Conservation (phyloP, 2,888 invertebrate genomes). For the Eretmocerus hayati region DNA sequence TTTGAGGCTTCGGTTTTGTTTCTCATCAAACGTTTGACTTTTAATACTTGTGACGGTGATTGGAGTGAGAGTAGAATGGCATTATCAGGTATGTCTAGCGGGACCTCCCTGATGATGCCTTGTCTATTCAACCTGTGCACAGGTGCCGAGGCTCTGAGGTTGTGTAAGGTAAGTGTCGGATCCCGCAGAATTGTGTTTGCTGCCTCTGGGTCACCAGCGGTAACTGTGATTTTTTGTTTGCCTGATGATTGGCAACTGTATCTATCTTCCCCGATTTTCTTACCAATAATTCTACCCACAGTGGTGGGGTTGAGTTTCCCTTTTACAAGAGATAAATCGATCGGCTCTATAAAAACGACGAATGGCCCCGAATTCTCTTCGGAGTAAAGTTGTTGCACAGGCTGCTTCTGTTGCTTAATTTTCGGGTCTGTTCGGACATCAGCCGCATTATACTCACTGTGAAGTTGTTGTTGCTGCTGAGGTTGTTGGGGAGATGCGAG, state of each 20-base stretch:
- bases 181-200: not conserved
- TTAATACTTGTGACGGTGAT: not conserved
- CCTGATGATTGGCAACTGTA: not conserved
- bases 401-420: too few species aligned
- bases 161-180: not conserved
- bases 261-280: not conserved
- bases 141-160: slow-evolving; percentile 1
- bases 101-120: slow-evolving; percentile 4
- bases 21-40: not conserved
- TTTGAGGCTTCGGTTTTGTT: too few species aligned
- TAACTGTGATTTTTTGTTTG: not conserved
- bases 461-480: too few species aligned
- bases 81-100: not conserved
- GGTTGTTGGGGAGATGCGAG: too few species aligned
- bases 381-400: slow-evolving; percentile 1
- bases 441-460: too few species aligned
- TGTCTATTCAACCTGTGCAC: not conserved
- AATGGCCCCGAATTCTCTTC: not conserved
- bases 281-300: not conserved
- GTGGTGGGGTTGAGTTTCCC: not conserved
- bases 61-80: not conserved
- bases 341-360: not conserved
- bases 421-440: too few species aligned
- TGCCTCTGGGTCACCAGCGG: not conserved
- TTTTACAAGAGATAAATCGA: not conserved